These are phyloP conservation scores for Notarius quadriscutis DNA, from an alignment of 2,113 vertebrate genomes.

Conservation along the genomic window DNA sequence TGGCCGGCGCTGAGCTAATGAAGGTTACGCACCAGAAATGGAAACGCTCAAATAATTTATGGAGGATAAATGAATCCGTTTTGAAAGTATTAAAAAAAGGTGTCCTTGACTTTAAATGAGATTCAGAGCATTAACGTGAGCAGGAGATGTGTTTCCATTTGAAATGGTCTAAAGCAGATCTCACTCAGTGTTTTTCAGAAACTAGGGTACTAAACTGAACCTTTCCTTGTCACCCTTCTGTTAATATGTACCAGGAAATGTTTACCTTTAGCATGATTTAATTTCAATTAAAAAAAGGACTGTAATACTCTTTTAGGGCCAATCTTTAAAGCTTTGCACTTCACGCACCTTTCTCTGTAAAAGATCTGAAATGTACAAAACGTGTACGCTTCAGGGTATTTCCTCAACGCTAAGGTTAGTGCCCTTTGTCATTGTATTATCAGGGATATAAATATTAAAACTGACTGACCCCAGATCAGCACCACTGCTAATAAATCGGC, in stretches of 20 bases:
- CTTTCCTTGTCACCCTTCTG: not conserved
- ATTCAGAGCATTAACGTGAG: not conserved
- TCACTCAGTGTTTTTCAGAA: not conserved
- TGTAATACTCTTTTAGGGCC: not conserved
- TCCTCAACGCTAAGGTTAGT: not conserved
- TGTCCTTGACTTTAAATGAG: slow-evolving; percentile 18
- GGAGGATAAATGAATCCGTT: slow-evolving; percentile 8
- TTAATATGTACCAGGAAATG: not conserved
- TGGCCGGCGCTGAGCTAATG: slow-evolving; percentile 7
- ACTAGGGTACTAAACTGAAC: not conserved
- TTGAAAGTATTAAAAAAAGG: not conserved
- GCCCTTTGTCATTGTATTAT: not conserved
- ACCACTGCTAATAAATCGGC: not conserved
- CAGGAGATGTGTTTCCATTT: not conserved
- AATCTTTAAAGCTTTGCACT: not conserved
- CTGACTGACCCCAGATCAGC: slow-evolving; percentile 15
- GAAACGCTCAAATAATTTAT: slow-evolving; percentile 14
- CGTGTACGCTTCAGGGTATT: no score
- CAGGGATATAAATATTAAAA: not conserved
- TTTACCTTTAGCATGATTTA: not conserved
- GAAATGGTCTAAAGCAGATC: not conserved
- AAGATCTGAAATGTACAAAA: not conserved
- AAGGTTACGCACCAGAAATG: slow-evolving; percentile 16
- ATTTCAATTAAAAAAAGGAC: not conserved
- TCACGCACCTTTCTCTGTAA: not conserved